Evolutionary conservation across 2,797 vertebrate genomes (phyloP).

Genomic region (Aplochiton taeniatus): DNA sequence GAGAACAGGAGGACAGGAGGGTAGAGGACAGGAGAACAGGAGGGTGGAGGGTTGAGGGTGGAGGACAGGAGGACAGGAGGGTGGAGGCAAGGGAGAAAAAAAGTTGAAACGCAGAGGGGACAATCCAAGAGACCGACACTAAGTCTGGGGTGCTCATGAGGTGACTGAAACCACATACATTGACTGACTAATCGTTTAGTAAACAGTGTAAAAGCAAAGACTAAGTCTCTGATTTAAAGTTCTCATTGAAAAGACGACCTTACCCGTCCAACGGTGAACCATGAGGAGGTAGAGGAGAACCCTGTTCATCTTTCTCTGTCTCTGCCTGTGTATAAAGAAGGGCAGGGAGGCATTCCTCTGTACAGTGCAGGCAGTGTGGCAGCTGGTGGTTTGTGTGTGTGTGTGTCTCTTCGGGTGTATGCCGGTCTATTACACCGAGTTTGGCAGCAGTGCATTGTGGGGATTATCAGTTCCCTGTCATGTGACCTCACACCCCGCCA

Average conservation of each 20-base stretch:
- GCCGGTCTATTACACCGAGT: constrained; percentile 36
- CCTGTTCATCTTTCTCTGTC: constrained; percentile 42
- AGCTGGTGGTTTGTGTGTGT: constrained; percentile 15
- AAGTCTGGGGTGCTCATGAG: neutral
- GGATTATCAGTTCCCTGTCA: constrained; percentile 61
- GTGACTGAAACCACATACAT: too few relatives aligned
- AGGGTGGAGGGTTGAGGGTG: neutral
- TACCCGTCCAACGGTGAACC: constrained; percentile 69
- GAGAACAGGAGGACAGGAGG: neutral
- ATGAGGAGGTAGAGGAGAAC: constrained; percentile 64
- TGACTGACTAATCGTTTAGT: too few relatives aligned
- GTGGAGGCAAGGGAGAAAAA: neutral
- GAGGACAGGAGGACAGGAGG: neutral
- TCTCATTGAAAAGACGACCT: constrained; percentile 11
- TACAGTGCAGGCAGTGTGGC: constrained; percentile 8
- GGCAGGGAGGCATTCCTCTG: constrained; percentile 17
- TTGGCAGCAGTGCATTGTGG: constrained; percentile 56
- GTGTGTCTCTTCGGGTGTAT: constrained; percentile 17
- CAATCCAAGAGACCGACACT: neutral
- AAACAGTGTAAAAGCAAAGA: too few relatives aligned
- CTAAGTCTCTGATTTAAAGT: too few relatives aligned
- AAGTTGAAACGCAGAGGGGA: neutral
- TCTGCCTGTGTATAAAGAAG: neutral
- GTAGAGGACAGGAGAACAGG: neutral
- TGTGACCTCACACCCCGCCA: constrained; percentile 65